Conservation (phyloP, 2,113 vertebrate genomes). For the Eleginops maclovinus region DNA sequence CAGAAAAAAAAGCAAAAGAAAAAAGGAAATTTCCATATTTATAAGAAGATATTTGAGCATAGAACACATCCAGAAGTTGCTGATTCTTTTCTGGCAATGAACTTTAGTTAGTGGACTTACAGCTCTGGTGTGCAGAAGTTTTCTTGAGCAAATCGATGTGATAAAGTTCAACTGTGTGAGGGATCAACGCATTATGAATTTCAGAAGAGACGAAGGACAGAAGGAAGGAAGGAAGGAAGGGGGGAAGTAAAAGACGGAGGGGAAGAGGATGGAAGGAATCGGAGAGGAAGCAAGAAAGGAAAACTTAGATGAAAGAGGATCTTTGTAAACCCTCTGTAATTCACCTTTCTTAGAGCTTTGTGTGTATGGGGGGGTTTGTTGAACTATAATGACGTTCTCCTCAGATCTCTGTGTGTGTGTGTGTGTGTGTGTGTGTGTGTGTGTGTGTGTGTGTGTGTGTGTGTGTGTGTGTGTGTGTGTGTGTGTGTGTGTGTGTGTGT, state of each 20-base stretch:
- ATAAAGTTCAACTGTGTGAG: background rate
- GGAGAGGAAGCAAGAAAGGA: conserved; percentile 11
- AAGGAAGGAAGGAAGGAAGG: conserved; percentile 11
- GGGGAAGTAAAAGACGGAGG: too few species aligned
- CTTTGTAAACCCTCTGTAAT: conserved; percentile 49
- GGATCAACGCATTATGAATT: background rate
- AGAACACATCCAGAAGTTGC: too few species aligned
- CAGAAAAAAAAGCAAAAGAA: too few species aligned
- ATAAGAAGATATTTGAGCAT: too few species aligned
- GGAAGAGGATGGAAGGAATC: background rate
- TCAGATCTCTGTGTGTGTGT: conserved; percentile 32
- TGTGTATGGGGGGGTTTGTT: conserved; percentile 18
- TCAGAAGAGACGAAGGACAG: background rate
- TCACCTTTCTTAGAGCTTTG: conserved; percentile 32
- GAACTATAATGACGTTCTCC: background rate
- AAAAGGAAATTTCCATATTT: too few species aligned
- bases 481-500: conserved; percentile 29
- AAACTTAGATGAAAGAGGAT: conserved; percentile 50
- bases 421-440: conserved; percentile 45
- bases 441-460: background rate
- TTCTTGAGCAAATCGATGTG: background rate
- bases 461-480: too few species aligned
- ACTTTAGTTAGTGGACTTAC: too few species aligned
- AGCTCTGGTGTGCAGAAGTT: background rate
- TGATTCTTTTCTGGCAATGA: too few species aligned